Conservation (phyloP, 2,797 vertebrate species). For the Toxotes lorentzi region DNA sequence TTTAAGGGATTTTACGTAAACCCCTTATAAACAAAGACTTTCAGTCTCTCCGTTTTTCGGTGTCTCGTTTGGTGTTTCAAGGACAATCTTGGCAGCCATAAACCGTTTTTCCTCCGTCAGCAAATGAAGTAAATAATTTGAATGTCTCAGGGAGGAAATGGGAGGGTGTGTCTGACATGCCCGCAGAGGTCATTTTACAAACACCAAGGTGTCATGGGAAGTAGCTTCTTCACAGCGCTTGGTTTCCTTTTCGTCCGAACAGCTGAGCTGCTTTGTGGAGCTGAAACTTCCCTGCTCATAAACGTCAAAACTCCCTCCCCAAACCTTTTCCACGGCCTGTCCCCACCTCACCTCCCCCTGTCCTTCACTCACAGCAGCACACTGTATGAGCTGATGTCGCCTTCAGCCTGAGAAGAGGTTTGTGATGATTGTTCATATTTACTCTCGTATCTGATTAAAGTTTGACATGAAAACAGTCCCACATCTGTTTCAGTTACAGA, state of each 20-base stretch:
- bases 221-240: constrained; percentile 71
- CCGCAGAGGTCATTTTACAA: constrained; percentile 74
- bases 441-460: not conserved
- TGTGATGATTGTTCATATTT: not conserved
- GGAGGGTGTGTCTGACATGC: constrained; percentile 80
- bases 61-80: constrained; percentile 28
- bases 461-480: not conserved
- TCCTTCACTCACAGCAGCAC: not conserved
- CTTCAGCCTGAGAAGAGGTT: not conserved
- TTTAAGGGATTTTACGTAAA: no score
- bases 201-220: constrained; percentile 84
- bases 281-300: constrained; percentile 33
- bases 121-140: constrained; percentile 46
- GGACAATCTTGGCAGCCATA: constrained; percentile 46
- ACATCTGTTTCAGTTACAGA: constrained; percentile 39
- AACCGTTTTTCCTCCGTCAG: constrained; percentile 11
- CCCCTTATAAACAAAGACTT: no score
- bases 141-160: constrained; percentile 65
- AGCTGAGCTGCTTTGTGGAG: constrained; percentile 57
- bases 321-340: not conserved
- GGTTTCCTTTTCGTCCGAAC: constrained; percentile 72
- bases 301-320: constrained; percentile 1
- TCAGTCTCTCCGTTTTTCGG: not conserved
- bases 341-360: no score
- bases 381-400: not conserved